These are phyloP conservation scores for Lasiurus borealis DNA, from an alignment of 2,113 vertebrate genomes.

Conservation along the genomic window DNA sequence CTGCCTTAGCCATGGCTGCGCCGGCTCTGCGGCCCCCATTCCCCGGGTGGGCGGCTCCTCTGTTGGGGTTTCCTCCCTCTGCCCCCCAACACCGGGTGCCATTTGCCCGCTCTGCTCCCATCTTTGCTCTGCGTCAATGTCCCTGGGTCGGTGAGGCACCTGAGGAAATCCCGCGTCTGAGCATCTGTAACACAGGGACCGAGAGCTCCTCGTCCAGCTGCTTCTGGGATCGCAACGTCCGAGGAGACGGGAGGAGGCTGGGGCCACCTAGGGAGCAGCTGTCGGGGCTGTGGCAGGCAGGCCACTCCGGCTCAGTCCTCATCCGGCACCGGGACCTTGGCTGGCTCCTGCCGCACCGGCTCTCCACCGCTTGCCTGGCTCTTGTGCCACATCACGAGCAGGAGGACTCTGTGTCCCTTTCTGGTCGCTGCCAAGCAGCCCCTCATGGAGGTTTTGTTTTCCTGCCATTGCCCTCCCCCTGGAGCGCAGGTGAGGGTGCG, in stretches of 20 bases:
- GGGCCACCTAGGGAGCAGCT: not conserved
- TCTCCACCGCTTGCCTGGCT: not conserved
- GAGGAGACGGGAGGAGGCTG: not conserved
- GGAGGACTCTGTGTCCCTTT: no score
- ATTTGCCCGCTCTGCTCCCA: not conserved
- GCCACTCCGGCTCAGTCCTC: not conserved
- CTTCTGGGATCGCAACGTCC: slow-evolving; percentile 1
- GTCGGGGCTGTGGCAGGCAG: not conserved
- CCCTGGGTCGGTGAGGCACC: not conserved
- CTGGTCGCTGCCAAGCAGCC: no score
- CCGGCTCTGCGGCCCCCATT: not conserved
- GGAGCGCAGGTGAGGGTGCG: slow-evolving; percentile 76
- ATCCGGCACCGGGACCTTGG: not conserved
- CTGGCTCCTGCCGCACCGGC: not conserved
- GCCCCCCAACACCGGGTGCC: not conserved
- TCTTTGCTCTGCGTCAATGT: not conserved
- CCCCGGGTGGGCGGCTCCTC: not conserved
- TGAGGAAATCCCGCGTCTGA: slow-evolving; percentile 40
- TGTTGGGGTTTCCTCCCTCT: not conserved
- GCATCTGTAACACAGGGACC: slow-evolving; percentile 46
- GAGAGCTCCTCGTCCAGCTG: not conserved
- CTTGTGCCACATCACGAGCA: no score
- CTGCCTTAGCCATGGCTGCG: not conserved
- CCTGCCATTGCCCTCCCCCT: not conserved
- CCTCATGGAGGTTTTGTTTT: no score